Conservation (phyloP, 1,140 invertebrate species). For the Drosophila sproati region DNA sequence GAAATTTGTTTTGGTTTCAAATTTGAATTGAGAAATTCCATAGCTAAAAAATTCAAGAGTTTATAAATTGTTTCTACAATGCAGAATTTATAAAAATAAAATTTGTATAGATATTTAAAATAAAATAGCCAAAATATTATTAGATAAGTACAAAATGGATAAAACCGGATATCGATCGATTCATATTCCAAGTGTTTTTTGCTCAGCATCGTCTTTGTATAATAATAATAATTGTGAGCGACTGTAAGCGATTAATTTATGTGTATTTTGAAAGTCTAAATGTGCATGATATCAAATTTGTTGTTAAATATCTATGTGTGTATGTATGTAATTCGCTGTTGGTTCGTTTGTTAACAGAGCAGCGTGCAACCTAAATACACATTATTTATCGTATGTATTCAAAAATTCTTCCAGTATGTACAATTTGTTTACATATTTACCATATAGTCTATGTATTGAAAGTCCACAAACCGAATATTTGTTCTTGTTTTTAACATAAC, state of each 20-base stretch:
- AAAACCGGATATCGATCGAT: slow-evolving; percentile 12
- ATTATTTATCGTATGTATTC: slow-evolving; percentile 31
- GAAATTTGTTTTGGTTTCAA: slow-evolving; percentile 33
- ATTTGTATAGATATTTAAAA: slow-evolving; percentile 17
- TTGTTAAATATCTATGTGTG: slow-evolving; percentile 56
- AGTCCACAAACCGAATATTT: slow-evolving; percentile 25
- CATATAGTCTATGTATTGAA: slow-evolving; percentile 73
- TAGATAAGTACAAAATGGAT: slow-evolving; percentile 11
- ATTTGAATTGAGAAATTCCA: slow-evolving; percentile 3
- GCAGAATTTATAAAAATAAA: slow-evolving; percentile 20
- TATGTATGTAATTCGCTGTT: slow-evolving; percentile 53
- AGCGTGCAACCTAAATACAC: slow-evolving; percentile 8
- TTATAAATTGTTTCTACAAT: slow-evolving; percentile 20
- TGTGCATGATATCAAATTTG: slow-evolving; percentile 64
- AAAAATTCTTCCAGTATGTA: slow-evolving; percentile 58
- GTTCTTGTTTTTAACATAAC: slow-evolving; percentile 11
- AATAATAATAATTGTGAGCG: slow-evolving; percentile 13
- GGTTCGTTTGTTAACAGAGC: slow-evolving; percentile 11
- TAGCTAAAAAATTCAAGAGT: not conserved
- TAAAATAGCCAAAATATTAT: slow-evolving; percentile 33
- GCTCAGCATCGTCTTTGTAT: slow-evolving; percentile 29
- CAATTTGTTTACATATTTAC: slow-evolving; percentile 63
- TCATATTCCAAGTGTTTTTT: slow-evolving; percentile 41
- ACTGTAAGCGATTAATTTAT: slow-evolving; percentile 15
- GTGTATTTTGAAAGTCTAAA: slow-evolving; percentile 34